A percentile compares a stretch with the other conserved stretches of the same genome.
phyloP scores from a whole-genome alignment of 2,888 invertebrate genomes.

The Ceriagrion tenellum region DNA sequence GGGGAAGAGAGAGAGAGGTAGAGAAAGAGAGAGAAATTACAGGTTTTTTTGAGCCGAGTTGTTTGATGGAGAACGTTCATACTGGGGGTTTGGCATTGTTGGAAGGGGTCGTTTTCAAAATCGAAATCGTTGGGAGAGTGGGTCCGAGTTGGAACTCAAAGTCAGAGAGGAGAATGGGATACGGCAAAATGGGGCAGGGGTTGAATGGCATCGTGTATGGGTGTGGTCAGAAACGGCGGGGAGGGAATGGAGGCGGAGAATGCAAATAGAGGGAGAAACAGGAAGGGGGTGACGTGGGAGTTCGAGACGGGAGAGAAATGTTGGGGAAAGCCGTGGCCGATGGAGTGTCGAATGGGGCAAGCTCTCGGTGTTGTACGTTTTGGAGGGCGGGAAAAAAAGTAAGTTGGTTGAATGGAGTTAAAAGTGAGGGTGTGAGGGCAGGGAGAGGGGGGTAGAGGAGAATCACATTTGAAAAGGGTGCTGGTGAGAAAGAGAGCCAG shows the following conservation, averaged over 20 bases:
- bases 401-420: background rate
- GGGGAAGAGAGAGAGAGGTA: too few relatives aligned
- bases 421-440: background rate
- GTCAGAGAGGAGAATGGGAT: background rate
- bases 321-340: background rate
- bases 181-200: background rate
- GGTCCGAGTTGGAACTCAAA: too few relatives aligned
- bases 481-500: background rate
- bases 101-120: too few relatives aligned
- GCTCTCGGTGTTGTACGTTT: background rate
- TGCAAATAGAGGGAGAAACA: background rate
- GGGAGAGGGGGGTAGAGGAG: background rate
- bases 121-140: too few relatives aligned
- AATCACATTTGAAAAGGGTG: background rate
- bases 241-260: background rate
- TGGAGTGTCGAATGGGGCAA: background rate
- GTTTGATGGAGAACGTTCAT: background rate
- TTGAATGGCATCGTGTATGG: background rate
- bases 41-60: background rate
- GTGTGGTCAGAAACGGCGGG: background rate
- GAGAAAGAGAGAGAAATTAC: background rate
- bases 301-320: background rate
- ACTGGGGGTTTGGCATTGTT: too few relatives aligned
- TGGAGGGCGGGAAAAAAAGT: background rate
- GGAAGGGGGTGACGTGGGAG: background rate